Evolutionary conservation across 2,797 vertebrate genomes (phyloP), one percentile per base, ranked within the genome.

Genomic region (Sphaeramia orbicularis): DNA sequence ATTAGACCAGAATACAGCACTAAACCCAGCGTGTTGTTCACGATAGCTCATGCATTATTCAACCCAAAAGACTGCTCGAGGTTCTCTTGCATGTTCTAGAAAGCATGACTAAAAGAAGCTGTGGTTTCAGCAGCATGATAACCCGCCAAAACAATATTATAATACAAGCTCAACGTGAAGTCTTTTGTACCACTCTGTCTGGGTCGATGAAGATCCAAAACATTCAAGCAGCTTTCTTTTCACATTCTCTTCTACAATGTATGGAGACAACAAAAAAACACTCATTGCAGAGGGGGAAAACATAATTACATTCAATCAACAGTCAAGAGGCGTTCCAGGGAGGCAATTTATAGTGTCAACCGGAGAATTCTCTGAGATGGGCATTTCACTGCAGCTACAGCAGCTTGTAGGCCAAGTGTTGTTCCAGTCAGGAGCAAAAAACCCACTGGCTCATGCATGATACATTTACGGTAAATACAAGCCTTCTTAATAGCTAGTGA

Each of bases 271-370:
- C 87, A 82, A 72, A 81, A 81, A 83, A 69, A 48, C 21, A 45
- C 67, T 80, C 67, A 80, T 65, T 84, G 85, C 75, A 68, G 80
- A 81, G 63, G 58, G 81, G 71, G 50, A 84, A 84, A 90, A 86
- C 73, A 56, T 90, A 90, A 92, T 93, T 91, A 90, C 79, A 87
- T 87, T 89, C 84, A 85, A 87, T 89, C 86, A 89, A 78, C 84
- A 88, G 84, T 82, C 66, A 59, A 42, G 74, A 86, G 79, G 65
- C 64, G 42, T 65, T 74, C 57, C 45, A 12, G 47, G 45, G 82
- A 85, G 66, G 75, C 88, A 81, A 84, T 86, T 86, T 83, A 50
- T 68, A 60, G 52, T 71, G 83, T 85, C 70, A 81, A 81, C 57
- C 71, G 63, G 35, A 76, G 76, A 77, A 66, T 65, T 80, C 49